Base-by-base conservation (phyloP, 2,888 invertebrate species). In the Acrobasis suavella region DNA sequence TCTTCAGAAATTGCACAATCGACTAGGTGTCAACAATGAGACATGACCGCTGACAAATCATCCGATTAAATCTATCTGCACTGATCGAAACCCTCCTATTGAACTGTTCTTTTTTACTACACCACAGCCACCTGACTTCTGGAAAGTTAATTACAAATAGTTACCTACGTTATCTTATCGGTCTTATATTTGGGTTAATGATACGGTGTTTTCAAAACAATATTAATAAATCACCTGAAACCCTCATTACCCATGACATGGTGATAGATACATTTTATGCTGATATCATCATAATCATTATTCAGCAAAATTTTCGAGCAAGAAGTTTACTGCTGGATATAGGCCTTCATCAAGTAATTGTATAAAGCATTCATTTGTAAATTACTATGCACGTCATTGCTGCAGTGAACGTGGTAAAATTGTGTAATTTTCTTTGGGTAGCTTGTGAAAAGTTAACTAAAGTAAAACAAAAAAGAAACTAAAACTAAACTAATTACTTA, bases 1-100 rank as follows among this genome's bases (percentile, higher is more conserved):
- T 90, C 88, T 86, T 88, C 81, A 80, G 75, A 86, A 89, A 90
- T 91, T 92, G 87, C 91, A 89, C 87, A 92, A 92, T 83, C 78
- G 80, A 70, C 74, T 74, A 87, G 83, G 84, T 90, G 90, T 88
- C 89, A 90, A 89, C 85, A 85, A 88, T 83, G 76, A 85, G 78
- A 83, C 77, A 89, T 81, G 78, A 85, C 85, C 79, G 80, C 78
- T 78, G 83, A 84, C 83, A 74, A 83, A 80, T 72, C 69, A 66
- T 71, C 73, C 69, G 78, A 89, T 84, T 81, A 82, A 83, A 76
- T 69, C 70, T 73, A 72, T 69, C 66, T 72, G 76, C 74, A 46
- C 46, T 46, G 14, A 14, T 14, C 12, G n/a, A 46, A n/a, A 46
- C 10, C 14, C n/a, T 2, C 6, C 14, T 46, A 46, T n/a, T n/a